Base-by-base conservation (phyloP, 1,140 invertebrate genomes). In the Calephelis nemesis region DNA sequence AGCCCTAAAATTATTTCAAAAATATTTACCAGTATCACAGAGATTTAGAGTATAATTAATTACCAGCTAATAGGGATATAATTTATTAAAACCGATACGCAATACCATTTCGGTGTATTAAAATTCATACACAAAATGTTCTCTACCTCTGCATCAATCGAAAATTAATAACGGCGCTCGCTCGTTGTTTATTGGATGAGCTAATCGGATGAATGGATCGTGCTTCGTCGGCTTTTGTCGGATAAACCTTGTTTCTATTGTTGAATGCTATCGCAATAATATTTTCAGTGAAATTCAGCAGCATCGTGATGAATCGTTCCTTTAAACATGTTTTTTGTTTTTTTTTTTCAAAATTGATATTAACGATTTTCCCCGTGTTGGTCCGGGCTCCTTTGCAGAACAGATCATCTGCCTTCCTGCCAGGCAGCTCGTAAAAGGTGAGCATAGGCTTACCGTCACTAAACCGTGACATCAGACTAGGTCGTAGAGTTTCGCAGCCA, bases 81-180 rank as follows among this genome's bases (percentile, higher is more conserved):
- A 54, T 40, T 60, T 7, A 39, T 60, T 40, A 60, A 60, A 7
- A 60, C 6, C 54, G 30, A 40, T 60, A 39, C 19, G 7, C 30
- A 39, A 40, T 60, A 60, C 30, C 39, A 60, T 40, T 60, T 60
- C 6, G 54, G 54, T 30, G 30, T 39, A 50, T 65, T 65, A 50
- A 70, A 72, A 75, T 67, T 50, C 58, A 58, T 65, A 47, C 30
- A 47, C 39, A 63, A 76, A 81, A 74, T 65, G 77, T 80, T 83
- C 62, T n/a, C 69, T 68, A 70, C 68, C 58, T 62, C 74, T 79
- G 82, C 63, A 75, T 75, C 79, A 86, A 86, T 85, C 79, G 81
- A 78, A 80, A 86, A 84, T 86, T 86, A 86, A 86, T 86, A 86
- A 76, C 79, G 77, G 75, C 75, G 74, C 70, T 71, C 75, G 74